These are phyloP conservation scores for Leptobrachium ailaonicum DNA, from an alignment of 2,113 vertebrate species.

Conservation along the genomic window DNA sequence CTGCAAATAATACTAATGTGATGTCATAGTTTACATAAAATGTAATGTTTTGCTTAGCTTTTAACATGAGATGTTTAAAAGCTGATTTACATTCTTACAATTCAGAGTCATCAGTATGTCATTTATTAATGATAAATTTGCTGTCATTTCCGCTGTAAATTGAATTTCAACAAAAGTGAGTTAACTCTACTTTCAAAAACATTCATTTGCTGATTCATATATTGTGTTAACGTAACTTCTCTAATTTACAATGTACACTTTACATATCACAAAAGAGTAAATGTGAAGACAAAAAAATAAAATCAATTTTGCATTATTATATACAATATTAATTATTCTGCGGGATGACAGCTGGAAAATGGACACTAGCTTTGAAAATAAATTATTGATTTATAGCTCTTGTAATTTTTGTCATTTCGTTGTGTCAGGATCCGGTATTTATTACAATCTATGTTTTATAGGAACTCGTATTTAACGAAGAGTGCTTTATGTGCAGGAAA, in stretches of 20 bases:
- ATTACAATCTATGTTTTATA: too few species aligned
- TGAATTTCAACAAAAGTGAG: neutral
- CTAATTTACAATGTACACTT: neutral
- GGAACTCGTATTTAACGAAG: too few species aligned
- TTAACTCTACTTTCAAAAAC: neutral
- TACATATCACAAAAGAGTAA: neutral
- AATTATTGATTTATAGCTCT: neutral
- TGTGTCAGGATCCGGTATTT: too few species aligned
- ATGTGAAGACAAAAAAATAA: neutral
- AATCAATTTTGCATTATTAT: constrained; percentile 17
- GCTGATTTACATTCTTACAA: too few species aligned
- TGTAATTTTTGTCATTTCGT: constrained; percentile 2
- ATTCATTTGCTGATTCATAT: neutral
- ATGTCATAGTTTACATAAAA: too few species aligned
- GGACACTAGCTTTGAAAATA: neutral
- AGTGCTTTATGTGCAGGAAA: too few species aligned
- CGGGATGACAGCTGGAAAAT: constrained; percentile 18
- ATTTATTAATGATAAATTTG: neutral
- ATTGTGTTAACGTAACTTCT: neutral
- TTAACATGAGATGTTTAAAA: too few species aligned
- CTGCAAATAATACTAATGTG: too few species aligned
- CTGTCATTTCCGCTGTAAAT: neutral
- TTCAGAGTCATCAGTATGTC: too few species aligned
- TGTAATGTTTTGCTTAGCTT: too few species aligned
- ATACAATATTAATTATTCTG: constrained; percentile 19